Evolutionary conservation across 2,888 invertebrate species (phyloP), one percentile per base, ranked within the genome.

Genomic region (Folsomia candida): DNA sequence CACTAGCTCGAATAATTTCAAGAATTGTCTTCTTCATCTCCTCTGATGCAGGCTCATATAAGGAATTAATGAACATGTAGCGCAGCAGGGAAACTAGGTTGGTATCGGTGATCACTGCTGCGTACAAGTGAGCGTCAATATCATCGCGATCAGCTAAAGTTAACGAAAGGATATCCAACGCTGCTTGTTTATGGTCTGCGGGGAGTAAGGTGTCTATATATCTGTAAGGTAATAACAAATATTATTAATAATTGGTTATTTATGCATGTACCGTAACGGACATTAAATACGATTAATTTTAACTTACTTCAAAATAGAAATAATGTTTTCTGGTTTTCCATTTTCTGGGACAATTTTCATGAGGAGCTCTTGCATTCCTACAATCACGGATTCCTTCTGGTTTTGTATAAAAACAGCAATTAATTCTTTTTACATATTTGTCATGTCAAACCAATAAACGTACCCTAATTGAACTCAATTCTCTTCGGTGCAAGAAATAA

Each of bases 331-430:
- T 0, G 92, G 90, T 80, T 88, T 88, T 6, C 89, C 89, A n/a
- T 88, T 89, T 51, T 89, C 86, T 1, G 90, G 88, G 84, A 92
- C 91, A 63, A 91, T 86, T 79, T 91, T 91, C 59, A 94, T 84
- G 26, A 97, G 85, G 1, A 97, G 87, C 77, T 92, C 91, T 79
- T 91, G 92, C 26, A 96, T 84, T 0, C 91, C 91, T 0, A 91
- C 88, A 2, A 94, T 84, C 25, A 93, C 74, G 2, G 71, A 61
- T 24, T 73, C 72, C 37, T 76, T 72, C 66, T 74, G 63, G n/a
- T n/a, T n/a, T 54, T 61, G 62, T 65, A 70, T 14, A 68, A 25
- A 61, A 18, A 47, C 60, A 65, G 22, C 29, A 22, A 59, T 24
- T 9, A 47, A 47, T 47, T 47, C 9, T n/a, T n/a, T n/a, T n/a